Evolutionary conservation across 2,888 invertebrate genomes (phyloP), one percentile per base, ranked within the genome.

Genomic region (Pediacus dermestoides): DNA sequence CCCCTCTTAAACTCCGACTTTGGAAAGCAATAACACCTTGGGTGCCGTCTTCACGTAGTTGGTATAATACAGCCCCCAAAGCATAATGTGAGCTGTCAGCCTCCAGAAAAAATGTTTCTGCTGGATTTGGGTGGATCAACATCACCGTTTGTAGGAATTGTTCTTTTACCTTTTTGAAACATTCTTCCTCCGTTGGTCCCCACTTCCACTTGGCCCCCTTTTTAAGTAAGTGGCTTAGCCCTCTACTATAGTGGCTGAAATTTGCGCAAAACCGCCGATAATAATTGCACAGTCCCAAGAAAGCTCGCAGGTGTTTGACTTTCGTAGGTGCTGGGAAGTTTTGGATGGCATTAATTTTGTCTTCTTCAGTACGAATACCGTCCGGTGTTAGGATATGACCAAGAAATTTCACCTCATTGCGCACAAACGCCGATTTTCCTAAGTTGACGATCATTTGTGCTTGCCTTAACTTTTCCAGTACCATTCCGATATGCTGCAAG

Each of bases 351-450:
- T 23, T n/a, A 0, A 48, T 34, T 25, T 51, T 52, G 2, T 35
- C 32, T 0, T 43, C 41, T 4, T 55, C 50, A 0, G 48, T 48
- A 1, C 8, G 9, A 3, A 52, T 42, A 1, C 52, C 52, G 2
- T 46, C 22, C 1, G 35, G 3, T 0, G 44, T 33, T 1, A 54
- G 16, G 6, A 49, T 25, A 9, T 52, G 48, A 6, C 48, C 50
- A 1, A 54, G 16, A 12, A 54, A 54, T 6, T 27, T 25, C 1
- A 30, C 30, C 9, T 44, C 14, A 7, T 7, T 7, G 4, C 21
- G 21, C 3, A 39, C 7, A 37, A 58, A 52, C 6, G 18, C 1
- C 0, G 54, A 46, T 43, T 57, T 58, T 13, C 42, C 42, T 2
- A 54, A 8, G 10, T 42, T 44, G 1, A 52, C 13, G 0, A 53